Evolutionary conservation across 2,888 invertebrate genomes (phyloP), one percentile per base, ranked within the genome.

Genomic region (Orthosia cruda): DNA sequence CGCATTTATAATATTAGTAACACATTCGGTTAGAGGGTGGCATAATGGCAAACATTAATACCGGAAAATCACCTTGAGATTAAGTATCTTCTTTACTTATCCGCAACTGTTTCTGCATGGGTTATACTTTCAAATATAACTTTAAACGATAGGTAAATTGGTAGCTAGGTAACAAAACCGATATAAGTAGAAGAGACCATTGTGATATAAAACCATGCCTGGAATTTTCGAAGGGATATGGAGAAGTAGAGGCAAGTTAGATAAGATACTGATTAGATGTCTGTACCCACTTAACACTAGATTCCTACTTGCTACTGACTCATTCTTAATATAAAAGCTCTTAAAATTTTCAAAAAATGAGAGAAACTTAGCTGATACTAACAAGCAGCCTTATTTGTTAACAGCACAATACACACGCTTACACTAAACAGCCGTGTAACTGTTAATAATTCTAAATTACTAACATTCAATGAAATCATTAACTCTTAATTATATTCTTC

Each of bases 91-190:
- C 32, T 32, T 32, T 4, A 18, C 20, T 70, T 54, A 40, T n/a
- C 26, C 18, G 26, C 15, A 45, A 74, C 11, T 26, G 20, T 26
- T 58, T 71, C 15, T n/a, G n/a, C n/a, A 16, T 58, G n/a, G 16
- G 32, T 32, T 18, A 18, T 59, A 52, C 18, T 61, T 61, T 74
- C 3, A 12, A 74, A 74, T 4, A 57, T 71, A n/a, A n/a, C n/a
- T n/a, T n/a, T 23, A 5, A 49, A 26, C 50, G 18, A 77, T 47
- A 58, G 15, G 57, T 52, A 58, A 67, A 65, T 23, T 23, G 76
- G 23, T 16, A 45, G n/a, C n/a, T n/a, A n/a, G 15, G 11, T 57
- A 2, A 13, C 23, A 47, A 7, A 40, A 57, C 4, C 11, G 11
- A 50, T 58, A 20, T 18, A 54, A 32, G 4, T 40, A 61, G 3